Evolutionary conservation across 2,888 invertebrate genomes (phyloP).

Genomic region (Drosophila paracracens): DNA sequence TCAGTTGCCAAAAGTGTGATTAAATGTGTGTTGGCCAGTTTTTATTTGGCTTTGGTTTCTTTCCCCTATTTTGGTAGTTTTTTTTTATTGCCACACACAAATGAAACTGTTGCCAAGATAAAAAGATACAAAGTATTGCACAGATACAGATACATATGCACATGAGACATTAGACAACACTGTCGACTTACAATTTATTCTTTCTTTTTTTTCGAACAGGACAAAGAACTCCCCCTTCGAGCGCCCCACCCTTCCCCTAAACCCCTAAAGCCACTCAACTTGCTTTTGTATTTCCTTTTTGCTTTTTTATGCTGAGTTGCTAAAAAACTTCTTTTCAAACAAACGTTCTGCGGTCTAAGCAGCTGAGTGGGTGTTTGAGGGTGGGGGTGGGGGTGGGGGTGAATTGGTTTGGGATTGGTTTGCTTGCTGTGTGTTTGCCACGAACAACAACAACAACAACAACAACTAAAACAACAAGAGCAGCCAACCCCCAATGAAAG

Average conservation of each 20-base stretch:
- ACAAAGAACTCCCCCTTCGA: slow-evolving; percentile 33
- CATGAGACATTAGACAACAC: slow-evolving; percentile 66
- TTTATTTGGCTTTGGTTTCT: slow-evolving; percentile 61
- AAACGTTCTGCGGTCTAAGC: slow-evolving; percentile 63
- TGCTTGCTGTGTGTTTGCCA: slow-evolving; percentile 70
- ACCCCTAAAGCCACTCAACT: slow-evolving; percentile 19
- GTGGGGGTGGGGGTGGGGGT: neutral
- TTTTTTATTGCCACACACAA: slow-evolving; percentile 38
- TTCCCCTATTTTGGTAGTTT: slow-evolving; percentile 12
- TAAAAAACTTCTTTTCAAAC: slow-evolving; percentile 80
- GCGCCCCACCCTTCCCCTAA: neutral
- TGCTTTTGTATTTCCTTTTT: slow-evolving; percentile 57
- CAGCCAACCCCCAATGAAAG: slow-evolving; percentile 67
- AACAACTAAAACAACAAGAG: slow-evolving; percentile 19
- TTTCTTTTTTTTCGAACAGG: slow-evolving; percentile 53
- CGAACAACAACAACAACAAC: slow-evolving; percentile 52
- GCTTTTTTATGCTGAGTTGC: slow-evolving; percentile 73
- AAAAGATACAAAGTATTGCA: slow-evolving; percentile 41
- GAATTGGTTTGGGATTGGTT: slow-evolving; percentile 40
- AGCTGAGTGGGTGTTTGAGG: neutral
- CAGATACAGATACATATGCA: slow-evolving; percentile 39
- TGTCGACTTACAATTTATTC: slow-evolving; percentile 54
- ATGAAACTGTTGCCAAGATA: slow-evolving; percentile 26
- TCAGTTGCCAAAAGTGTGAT: slow-evolving; percentile 75
- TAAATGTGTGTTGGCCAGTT: slow-evolving; percentile 73